A percentile compares a stretch with the other conserved stretches of the same genome.
Conservation (phyloP, 2,113 vertebrate species). For the Anser brachyrhynchus region DNA sequence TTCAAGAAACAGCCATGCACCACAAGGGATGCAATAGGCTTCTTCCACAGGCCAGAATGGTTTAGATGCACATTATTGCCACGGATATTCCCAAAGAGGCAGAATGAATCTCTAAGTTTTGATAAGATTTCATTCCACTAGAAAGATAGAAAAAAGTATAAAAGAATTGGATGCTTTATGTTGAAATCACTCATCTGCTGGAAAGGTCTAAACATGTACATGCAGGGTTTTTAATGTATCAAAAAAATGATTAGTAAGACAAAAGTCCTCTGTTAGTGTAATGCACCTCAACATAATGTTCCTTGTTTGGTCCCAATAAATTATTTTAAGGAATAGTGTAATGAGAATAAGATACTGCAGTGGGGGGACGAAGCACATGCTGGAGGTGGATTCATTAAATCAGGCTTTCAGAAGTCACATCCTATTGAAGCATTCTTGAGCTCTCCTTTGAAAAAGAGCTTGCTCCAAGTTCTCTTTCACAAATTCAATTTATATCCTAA, state of each 20-base stretch:
- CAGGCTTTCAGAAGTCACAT: not conserved
- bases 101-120: not conserved
- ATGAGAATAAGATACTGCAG: not conserved
- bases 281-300: not conserved
- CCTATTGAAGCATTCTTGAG: not conserved
- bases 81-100: not conserved
- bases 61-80: not conserved
- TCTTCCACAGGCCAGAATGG: not conserved
- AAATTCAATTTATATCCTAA: not conserved
- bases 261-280: not conserved
- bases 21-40: not conserved
- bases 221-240: not conserved
- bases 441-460: not conserved
- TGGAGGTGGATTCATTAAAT: not conserved
- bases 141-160: not conserved
- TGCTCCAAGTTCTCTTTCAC: not conserved
- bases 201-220: not conserved
- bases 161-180: not conserved
- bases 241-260: not conserved
- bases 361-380: not conserved
- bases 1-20: not conserved
- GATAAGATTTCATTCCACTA: not conserved
- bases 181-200: not conserved
- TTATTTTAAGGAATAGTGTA: not conserved
- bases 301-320: not conserved